Evolutionary conservation across 2,888 invertebrate species (phyloP), one percentile per base, ranked within the genome.

Genomic region (Chrysina gloriosa): DNA sequence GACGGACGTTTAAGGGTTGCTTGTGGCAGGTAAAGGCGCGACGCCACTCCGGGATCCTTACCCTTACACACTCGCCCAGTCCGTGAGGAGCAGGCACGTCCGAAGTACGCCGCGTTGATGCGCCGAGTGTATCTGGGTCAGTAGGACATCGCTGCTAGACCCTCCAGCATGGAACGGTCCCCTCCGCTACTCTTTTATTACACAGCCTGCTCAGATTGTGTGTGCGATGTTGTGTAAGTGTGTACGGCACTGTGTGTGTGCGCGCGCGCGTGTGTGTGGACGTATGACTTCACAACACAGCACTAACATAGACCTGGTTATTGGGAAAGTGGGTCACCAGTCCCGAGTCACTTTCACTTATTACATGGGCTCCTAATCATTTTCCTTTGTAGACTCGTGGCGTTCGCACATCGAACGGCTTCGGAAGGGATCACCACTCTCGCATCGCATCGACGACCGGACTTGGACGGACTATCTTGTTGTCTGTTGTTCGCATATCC

Each of bases 281-380:
- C 74, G 78, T 81, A 80, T 81, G 82, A 82, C 81, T 81, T 79
- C 82, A 81, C 81, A 80, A 80, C 80, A 80, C 80, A 77, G 78
- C 80, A 84, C 89, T 91, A 91, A 93, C 93, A 93, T 93, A 93
- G 93, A 93, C 93, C 93, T 93, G 92, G 92, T 93, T 93, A 91
- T 89, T 87, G 87, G 88, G 90, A 92, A 94, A 93, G 93, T 93
- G 90, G 93, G 93, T 93, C 93, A 92, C 82, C 84, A 77, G 80
- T 78, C 79, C 89, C 89, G 87, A 88, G 87, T 91, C 90, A 92
- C 92, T 92, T 92, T 92, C 92, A 92, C 92, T 92, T 91, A 90
- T 91, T 91, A 90, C 91, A 91, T 89, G 89, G 90, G 88, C 86
- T 87, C 86, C 88, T 88, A 88, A 89, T 89, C 89, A 89, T 88